Evolutionary conservation across 2,113 vertebrate species (phyloP).

Genomic region (Cyphomyrus plagiostoma): DNA sequence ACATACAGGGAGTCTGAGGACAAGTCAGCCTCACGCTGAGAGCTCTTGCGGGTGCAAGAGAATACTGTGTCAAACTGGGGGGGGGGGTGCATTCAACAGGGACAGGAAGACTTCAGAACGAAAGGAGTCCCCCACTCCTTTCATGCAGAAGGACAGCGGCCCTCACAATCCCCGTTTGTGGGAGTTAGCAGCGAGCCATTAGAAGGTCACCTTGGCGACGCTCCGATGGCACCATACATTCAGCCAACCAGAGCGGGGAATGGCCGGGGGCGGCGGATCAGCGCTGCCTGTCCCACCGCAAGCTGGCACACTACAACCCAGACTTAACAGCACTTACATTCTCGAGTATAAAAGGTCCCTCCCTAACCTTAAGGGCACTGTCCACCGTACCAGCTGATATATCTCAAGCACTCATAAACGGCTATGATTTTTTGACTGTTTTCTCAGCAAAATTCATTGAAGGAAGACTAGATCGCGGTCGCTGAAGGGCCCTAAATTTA

Average conservation of each 20-base stretch:
- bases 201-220: neutral
- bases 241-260: neutral
- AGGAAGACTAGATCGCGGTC: conserved; percentile 7
- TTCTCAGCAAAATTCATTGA: neutral
- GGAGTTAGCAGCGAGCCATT: neutral
- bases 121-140: neutral
- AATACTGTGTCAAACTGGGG: neutral
- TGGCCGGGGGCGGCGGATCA: neutral
- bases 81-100: neutral
- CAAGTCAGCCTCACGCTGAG: conserved; percentile 22
- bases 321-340: neutral
- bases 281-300: neutral
- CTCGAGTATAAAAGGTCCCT: neutral
- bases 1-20: conserved; percentile 3
- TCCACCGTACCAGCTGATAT: neutral
- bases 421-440: neutral
- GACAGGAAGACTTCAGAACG: neutral
- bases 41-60: conserved; percentile 27
- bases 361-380: neutral
- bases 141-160: neutral
- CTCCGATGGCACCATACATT: neutral
- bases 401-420: neutral
- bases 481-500: neutral
- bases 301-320: neutral
- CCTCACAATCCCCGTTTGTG: neutral